Conservation (phyloP, 2,113 vertebrate species). For the Corvus cornix region DNA sequence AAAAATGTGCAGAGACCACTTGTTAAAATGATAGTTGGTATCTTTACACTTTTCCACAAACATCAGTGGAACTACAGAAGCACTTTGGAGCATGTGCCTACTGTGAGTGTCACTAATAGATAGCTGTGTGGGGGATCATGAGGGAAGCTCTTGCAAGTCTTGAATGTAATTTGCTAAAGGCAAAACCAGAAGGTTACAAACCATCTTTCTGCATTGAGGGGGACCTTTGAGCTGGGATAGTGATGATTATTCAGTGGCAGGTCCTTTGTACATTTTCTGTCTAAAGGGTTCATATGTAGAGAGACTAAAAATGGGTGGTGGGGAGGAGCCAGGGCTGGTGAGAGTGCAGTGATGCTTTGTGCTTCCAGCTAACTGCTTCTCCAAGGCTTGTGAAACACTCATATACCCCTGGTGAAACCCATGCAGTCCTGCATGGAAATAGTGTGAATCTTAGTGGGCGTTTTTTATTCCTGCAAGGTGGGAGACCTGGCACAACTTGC, state of each 20-base stretch:
- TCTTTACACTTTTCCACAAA: not conserved
- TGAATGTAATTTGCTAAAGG: not conserved
- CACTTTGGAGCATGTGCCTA: not conserved
- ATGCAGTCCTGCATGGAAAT: not conserved
- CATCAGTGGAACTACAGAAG: not conserved
- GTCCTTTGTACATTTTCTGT: not conserved
- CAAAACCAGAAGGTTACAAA: not conserved
- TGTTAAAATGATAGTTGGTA: not conserved
- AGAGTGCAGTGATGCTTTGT: not conserved
- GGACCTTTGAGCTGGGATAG: not conserved
- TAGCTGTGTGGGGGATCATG: not conserved
- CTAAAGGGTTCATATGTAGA: not conserved
- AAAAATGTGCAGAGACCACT: not conserved
- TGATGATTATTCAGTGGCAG: accelerated
- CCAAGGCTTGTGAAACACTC: accelerated
- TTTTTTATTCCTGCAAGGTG: not conserved
- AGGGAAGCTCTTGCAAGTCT: not conserved
- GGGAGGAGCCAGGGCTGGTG: not conserved
- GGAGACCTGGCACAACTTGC: not conserved
- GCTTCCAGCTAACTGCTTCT: not conserved
- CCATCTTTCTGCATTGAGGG: not conserved
- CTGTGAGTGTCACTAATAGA: not conserved
- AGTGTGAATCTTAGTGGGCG: accelerated
- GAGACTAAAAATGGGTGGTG: not conserved
- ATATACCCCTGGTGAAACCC: not conserved